Evolutionary conservation across 2,888 invertebrate genomes (phyloP), one percentile per base, ranked within the genome.

Genomic region (Galeopsomyia nigrocyanea): DNA sequence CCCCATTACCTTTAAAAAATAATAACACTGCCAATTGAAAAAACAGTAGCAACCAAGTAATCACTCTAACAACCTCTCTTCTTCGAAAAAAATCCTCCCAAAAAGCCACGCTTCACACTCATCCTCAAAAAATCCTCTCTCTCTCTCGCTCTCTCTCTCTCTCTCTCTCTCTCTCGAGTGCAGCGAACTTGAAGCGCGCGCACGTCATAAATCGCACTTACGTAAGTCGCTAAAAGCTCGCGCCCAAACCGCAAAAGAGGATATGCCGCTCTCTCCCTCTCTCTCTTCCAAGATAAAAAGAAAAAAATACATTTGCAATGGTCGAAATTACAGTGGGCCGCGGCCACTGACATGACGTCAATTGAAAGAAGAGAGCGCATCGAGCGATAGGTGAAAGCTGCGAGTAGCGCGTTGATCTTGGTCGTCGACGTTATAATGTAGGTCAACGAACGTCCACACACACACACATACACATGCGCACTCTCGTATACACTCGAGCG

Each of bases 391-490:
- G 49, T 31, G 57, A 13, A 22, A 39, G 21, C 39, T 5, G 7
- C 58, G 17, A 39, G 39, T 3, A 39, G 19, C 17, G 31, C n/a
- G 16, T 39, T 26, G 16, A 31, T 58, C 58, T 17, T 31, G 3
- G 31, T n/a, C n/a, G 14, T 31, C 57, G 47, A 7, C 68, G 70
- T 69, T 66, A 68, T 66, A 71, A 79, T 79, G 77, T 80, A 73
- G 79, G 79, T 80, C 79, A 79, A 79, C 78, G 78, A 78, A 79
- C 78, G 78, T 76, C 74, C 76, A 47, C 39, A n/a, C 61, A 26
- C 17, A 49, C 26, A 10, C 76, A 47, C 39, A n/a, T 56, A 26
- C 17, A 49, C 26, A 10, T 39, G 26, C 56, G 64, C 56, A 63
- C 39, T 17, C 16, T 51, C 68, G 55, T 19, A 39, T 19, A 49